Conservation (phyloP, 2,113 vertebrate genomes). For the Mola mola region DNA sequence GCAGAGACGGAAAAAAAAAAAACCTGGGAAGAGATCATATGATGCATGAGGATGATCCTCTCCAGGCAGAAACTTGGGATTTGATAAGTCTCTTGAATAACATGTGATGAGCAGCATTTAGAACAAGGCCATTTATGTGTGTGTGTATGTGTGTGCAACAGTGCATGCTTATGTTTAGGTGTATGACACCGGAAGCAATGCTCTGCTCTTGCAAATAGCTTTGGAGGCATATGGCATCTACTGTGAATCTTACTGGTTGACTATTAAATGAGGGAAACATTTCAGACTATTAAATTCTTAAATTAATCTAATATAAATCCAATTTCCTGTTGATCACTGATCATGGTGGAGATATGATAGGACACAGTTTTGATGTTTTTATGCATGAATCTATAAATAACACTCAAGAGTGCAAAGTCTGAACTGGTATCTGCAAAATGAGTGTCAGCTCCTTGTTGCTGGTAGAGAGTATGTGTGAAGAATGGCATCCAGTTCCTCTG, state of each 20-base stretch:
- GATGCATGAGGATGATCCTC: slow-evolving; percentile 75
- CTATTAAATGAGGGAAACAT: no score
- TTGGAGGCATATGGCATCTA: no score
- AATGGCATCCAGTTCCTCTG: slow-evolving; percentile 60
- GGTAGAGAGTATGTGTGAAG: slow-evolving; percentile 77
- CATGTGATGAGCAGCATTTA: slow-evolving; percentile 79
- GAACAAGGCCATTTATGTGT: slow-evolving; percentile 71
- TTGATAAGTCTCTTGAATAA: slow-evolving; percentile 80
- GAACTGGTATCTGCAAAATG: slow-evolving; percentile 79
- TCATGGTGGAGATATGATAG: background rate
- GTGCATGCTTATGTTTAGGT: background rate
- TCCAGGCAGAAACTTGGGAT: slow-evolving; percentile 72
- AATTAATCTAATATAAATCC: no score
- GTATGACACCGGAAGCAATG: slow-evolving; percentile 1
- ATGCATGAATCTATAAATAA: slow-evolving; percentile 52
- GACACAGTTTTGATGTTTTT: slow-evolving; percentile 46
- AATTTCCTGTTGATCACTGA: background rate
- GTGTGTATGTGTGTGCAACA: slow-evolving; percentile 10
- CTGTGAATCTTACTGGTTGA: background rate
- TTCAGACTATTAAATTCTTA: no score
- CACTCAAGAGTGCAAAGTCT: slow-evolving; percentile 60
- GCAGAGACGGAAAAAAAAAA: slow-evolving; percentile 43
- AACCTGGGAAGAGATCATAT: slow-evolving; percentile 73
- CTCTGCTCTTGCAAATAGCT: background rate
- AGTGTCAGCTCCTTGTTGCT: slow-evolving; percentile 75